These are phyloP conservation scores for Hydrochoerus hydrochaeris DNA, from an alignment of 2,113 vertebrate species.

Conservation along the genomic window DNA sequence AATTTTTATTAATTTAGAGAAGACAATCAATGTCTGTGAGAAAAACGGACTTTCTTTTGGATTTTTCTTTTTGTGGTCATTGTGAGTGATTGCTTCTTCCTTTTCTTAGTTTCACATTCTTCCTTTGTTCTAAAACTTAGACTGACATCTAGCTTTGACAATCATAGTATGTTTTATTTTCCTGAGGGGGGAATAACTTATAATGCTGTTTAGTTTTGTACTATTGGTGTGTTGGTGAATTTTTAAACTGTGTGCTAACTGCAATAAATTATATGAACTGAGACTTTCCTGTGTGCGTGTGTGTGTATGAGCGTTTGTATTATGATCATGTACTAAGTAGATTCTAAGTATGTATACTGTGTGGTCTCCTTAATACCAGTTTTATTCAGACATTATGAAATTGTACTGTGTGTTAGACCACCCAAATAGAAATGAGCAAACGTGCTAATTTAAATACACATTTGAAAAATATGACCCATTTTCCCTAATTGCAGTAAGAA, in stretches of 20 bases:
- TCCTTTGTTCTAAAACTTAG: constrained; percentile 96
- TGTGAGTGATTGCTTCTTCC: constrained; percentile 95
- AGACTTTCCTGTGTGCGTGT: constrained; percentile 85
- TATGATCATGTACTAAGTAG: constrained; percentile 62
- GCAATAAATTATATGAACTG: constrained; percentile 99
- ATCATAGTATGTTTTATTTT: constrained; percentile 99
- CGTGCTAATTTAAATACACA: constrained; percentile 59
- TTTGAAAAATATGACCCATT: not conserved
- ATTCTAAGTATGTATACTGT: constrained; percentile 55
- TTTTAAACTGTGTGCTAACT: constrained; percentile 99
- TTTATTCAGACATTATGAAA: constrained; percentile 80
- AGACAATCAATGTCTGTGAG: constrained; percentile 98
- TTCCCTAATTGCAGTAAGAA: not conserved
- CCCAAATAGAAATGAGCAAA: constrained; percentile 74
- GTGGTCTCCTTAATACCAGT: constrained; percentile 79
- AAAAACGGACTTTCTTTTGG: constrained; percentile 92
- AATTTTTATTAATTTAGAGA: constrained; percentile 92
- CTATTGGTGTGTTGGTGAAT: constrained; percentile 99
- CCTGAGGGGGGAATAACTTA: constrained; percentile 99
- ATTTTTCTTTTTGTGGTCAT: constrained; percentile 90
- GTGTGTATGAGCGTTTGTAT: constrained; percentile 82
- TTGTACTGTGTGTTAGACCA: constrained; percentile 77
- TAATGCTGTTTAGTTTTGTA: constrained; percentile 99
- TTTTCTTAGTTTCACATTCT: constrained; percentile 92
- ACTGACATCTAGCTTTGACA: constrained; percentile 99